Evolutionary conservation across 2,797 vertebrate species (phyloP), one percentile per base, ranked within the genome.

Genomic region (Silurus aristotelis): DNA sequence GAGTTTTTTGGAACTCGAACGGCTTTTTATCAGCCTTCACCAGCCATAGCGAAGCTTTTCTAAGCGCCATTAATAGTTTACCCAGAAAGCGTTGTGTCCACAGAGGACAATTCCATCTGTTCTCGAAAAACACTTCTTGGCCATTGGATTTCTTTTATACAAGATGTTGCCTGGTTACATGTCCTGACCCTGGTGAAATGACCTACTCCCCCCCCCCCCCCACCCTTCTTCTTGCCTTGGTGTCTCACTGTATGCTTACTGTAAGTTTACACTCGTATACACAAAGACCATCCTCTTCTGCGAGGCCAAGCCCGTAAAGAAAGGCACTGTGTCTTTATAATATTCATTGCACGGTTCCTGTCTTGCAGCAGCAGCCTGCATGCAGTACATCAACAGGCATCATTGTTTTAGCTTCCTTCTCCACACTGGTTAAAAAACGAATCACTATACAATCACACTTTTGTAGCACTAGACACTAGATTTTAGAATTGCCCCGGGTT

Each of bases 331-430:
- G 58, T n/a, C 64, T 84, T 58, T 70, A 52, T n/a, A 19, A 79
- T 43, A 20, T 25, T 17, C 31, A 64, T 79, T 56, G 31, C 27
- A 63, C 55, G 79, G 17, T 48, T 83, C 55, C 20, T 13, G 25
- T 58, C 52, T 38, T 83, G 55, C 38, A 17, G 85, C 56, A 25
- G 31, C 31, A n/a, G 64, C 27, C 38, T 78, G 19, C 14, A 25
- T 17, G 48, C 60, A 68, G 22, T 61, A 25, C 27, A 60, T 86
- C 43, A 83, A 83, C 55, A 71, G 67, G 81, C 20, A 64, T 60
- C 38, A 60, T 83, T 86, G 80, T 86, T 79, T 78, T 71, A 83
- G 56, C 73, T 83, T 78, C 66, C 66, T 58, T 19, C 20, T n/a
- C 56, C 4, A 63, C 20, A 52, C n/a, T 60, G 43, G 66, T 55